Percentiles rank a stretch among this genome's conserved stretches.
Conservation (phyloP, 2,113 vertebrate species). For the Formicarius rufipectus region DNA sequence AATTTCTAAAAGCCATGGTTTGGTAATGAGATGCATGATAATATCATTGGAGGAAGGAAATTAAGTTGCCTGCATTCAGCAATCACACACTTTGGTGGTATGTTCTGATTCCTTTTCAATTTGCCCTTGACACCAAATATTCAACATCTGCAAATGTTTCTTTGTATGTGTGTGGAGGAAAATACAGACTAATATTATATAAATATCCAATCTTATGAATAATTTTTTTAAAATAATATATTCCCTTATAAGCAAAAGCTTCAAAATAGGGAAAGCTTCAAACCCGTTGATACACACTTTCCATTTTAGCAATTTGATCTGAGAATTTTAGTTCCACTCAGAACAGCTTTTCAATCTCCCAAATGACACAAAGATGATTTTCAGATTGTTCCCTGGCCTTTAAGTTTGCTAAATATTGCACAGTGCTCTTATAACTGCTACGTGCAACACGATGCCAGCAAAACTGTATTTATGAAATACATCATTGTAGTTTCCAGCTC, state of each 20-base stretch:
- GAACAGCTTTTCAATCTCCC: not conserved
- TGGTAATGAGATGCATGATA: not conserved
- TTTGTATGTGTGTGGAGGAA: not conserved
- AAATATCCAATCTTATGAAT: not conserved
- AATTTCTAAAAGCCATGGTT: not conserved
- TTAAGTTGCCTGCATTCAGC: not conserved
- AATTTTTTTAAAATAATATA: not conserved
- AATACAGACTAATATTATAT: not conserved
- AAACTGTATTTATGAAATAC: conserved; percentile 46
- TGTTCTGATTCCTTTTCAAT: not conserved
- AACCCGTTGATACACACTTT: not conserved
- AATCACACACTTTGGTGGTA: not conserved
- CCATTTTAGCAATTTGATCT: not conserved
- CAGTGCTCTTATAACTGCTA: not conserved
- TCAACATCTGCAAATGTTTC: not conserved
- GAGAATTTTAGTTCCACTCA: not conserved
- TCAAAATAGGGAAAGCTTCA: not conserved
- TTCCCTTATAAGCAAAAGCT: not conserved
- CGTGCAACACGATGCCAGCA: not conserved
- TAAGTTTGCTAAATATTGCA: not conserved
- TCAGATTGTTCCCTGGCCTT: conserved; percentile 5
- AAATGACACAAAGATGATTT: not conserved
- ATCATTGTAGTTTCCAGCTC: conserved; percentile 26
- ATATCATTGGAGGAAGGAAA: not conserved
- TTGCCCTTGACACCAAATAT: not conserved